Evolutionary conservation across 2,797 vertebrate genomes (phyloP), one percentile per base, ranked within the genome.

Genomic region (Tenualosa ilisha): DNA sequence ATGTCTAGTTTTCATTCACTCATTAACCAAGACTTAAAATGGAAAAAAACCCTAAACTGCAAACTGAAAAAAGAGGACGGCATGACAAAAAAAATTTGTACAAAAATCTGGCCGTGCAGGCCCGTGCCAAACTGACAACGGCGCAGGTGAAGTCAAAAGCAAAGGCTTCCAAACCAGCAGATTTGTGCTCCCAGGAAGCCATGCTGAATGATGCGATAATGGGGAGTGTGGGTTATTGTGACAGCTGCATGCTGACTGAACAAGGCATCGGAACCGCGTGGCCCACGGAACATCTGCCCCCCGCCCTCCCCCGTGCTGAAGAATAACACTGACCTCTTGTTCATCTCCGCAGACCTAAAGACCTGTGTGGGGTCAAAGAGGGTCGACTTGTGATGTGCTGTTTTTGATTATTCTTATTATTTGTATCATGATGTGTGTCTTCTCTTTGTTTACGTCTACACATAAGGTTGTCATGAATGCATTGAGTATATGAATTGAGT

Each of bases 241-340:
- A 79, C 72, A 79, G 72, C 72, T 79, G 72, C 72, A 79, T 43
- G 72, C 72, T 79, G 46, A 46, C 37, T 46, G 72, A 79, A 22
- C 72, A 79, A 40, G 26, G 37, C 17, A 43, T 79, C 72, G 37
- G 72, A 46, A 79, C 72, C 72, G 17, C 17, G 17, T 46, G 72
- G 72, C 17, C 72, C 72, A 20, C 17, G 3, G 40, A 79, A 79
- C 72, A 79, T 79, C 72, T 79, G 72, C 13, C 26, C 50, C 7
- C 7, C 50, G 0, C 50, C 3, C 50, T 0, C 17, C 63, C 63
- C 37, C 72, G 46, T 43, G 40, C 37, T 79, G 72, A 79, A 20
- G 37, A 79, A 79, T 37, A 79, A 79, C 72, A 79, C 72, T 46
- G 46, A 79, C 37, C 37, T 40, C 65, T 72, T 72, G 37, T 40